phyloP scores from a whole-genome alignment of 2,888 invertebrate species.

The Ptychoptera contaminata region DNA sequence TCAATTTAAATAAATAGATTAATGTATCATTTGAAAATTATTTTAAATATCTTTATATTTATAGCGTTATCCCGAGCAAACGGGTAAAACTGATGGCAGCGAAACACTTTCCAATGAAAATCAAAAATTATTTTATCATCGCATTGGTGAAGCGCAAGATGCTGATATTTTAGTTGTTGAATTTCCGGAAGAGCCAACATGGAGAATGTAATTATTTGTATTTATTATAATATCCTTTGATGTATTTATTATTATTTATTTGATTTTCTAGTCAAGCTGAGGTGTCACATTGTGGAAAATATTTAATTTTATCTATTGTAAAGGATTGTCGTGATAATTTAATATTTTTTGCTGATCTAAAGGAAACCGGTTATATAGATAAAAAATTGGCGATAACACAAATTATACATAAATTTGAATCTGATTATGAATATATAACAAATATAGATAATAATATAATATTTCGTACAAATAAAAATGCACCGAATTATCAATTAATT shows the following conservation, averaged over 20 bases:
- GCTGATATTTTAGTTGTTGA: constrained; percentile 79
- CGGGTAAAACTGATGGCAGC: constrained; percentile 78
- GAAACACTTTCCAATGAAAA: constrained; percentile 75
- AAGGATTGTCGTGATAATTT: constrained; percentile 88
- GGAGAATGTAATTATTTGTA: constrained; percentile 57
- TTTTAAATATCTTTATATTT: constrained; percentile 5
- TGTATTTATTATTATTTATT: constrained; percentile 4
- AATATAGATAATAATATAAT: constrained; percentile 69
- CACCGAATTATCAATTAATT: constrained; percentile 81
- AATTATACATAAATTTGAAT: constrained; percentile 78
- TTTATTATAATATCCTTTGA: constrained; percentile 5
- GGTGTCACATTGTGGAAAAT: constrained; percentile 84
- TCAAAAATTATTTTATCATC: constrained; percentile 90
- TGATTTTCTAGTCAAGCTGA: constrained; percentile 49
- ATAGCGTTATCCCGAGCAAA: constrained; percentile 66
- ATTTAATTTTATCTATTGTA: constrained; percentile 66
- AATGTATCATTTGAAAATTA: too few relatives aligned
- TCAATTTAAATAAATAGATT: too few relatives aligned
- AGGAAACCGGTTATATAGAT: constrained; percentile 42
- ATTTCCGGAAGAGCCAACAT: constrained; percentile 81
- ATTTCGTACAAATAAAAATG: constrained; percentile 85
- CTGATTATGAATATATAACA: constrained; percentile 90
- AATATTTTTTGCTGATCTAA: constrained; percentile 68
- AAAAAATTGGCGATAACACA: constrained; percentile 54
- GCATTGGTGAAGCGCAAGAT: constrained; percentile 66